Conservation (phyloP, 2,888 invertebrate genomes). For the Melanargia galathea region DNA sequence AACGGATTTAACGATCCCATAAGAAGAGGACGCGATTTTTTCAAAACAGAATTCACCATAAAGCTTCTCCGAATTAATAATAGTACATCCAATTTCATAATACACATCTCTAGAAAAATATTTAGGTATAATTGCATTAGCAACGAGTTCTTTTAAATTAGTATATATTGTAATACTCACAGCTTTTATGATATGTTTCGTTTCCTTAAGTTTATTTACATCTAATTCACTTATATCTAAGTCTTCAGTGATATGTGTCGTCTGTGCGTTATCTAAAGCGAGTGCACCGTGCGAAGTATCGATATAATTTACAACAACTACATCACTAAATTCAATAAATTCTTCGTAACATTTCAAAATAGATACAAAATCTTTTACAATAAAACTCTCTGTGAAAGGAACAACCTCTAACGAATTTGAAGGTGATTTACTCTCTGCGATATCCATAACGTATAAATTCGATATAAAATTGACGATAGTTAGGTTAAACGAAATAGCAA, state of each 20-base stretch:
- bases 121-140: conserved; percentile 78
- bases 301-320: conserved; percentile 63
- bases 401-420: conserved; percentile 53
- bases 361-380: conserved; percentile 68
- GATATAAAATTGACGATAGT: conserved; percentile 67
- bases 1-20: conserved; percentile 78
- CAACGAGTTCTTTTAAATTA: conserved; percentile 78
- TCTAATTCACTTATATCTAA: conserved; percentile 65
- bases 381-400: conserved; percentile 66
- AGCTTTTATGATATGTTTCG: conserved; percentile 80
- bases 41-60: conserved; percentile 72
- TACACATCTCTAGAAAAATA: conserved; percentile 82
- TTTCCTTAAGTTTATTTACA: conserved; percentile 71
- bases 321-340: conserved; percentile 62
- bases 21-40: conserved; percentile 81
- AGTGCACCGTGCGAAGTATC: conserved; percentile 67
- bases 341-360: conserved; percentile 72
- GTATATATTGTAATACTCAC: conserved; percentile 81
- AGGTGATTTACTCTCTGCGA: conserved; percentile 42
- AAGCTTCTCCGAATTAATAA: conserved; percentile 69
- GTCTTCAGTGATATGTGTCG: conserved; percentile 59
- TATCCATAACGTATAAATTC: conserved; percentile 63
- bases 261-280: conserved; percentile 74
- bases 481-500: conserved; percentile 46
- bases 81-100: conserved; percentile 73